Conservation (phyloP, 2,113 vertebrate species). For the Stegastes partitus region DNA sequence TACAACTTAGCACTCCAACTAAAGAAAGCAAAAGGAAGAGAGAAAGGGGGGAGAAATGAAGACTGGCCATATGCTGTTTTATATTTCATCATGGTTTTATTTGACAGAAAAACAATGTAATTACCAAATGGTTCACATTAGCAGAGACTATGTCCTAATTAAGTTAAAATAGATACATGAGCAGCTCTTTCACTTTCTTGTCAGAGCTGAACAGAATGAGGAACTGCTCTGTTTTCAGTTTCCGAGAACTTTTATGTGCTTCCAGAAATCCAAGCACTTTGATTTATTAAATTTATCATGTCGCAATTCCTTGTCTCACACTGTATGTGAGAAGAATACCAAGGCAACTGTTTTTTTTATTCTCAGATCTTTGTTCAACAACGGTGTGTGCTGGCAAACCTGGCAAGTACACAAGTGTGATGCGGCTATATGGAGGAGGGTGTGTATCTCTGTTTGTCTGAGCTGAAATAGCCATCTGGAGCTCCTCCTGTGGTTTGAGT, state of each 20-base stretch:
- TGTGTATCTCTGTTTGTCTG: constrained; percentile 38
- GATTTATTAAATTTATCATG: constrained; percentile 13
- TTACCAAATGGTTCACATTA: constrained; percentile 22
- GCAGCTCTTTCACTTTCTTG: background rate
- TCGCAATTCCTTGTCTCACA: background rate
- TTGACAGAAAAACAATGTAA: constrained; percentile 28
- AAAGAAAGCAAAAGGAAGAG: constrained; percentile 34
- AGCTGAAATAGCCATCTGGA: constrained; percentile 67
- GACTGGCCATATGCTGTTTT: constrained; percentile 2
- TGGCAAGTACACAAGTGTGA: constrained; percentile 4
- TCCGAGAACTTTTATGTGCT: constrained; percentile 5
- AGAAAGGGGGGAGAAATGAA: background rate
- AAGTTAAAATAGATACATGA: constrained; percentile 23
- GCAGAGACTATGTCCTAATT: constrained; percentile 10
- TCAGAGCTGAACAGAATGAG: background rate
- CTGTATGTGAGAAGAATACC: constrained; percentile 14
- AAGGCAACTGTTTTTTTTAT: background rate
- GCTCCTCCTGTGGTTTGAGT: constrained; percentile 57
- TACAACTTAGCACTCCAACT: constrained; percentile 99
- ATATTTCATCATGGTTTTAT: constrained; percentile 9
- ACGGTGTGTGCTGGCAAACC: constrained; percentile 8
- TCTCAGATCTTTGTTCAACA: background rate
- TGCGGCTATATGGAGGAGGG: constrained; percentile 18
- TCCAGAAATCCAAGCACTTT: constrained; percentile 20
- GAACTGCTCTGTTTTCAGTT: background rate